phyloP scores from a whole-genome alignment of 1,140 invertebrate species.

The Achroia grisella region DNA sequence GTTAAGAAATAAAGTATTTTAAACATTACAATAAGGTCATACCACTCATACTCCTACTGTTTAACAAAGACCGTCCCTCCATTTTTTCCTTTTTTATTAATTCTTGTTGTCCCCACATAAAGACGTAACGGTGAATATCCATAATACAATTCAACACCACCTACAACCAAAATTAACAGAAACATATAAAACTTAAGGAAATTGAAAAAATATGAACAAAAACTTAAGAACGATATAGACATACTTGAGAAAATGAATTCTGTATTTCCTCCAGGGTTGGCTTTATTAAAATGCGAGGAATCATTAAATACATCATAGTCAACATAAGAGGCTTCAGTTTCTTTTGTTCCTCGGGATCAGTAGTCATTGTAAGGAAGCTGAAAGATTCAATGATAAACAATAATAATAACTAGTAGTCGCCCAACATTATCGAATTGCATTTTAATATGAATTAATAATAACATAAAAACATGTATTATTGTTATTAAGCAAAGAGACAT shows the following conservation, averaged over 20 bases:
- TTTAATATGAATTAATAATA: too few relatives aligned
- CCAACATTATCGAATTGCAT: too few relatives aligned
- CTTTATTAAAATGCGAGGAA: slow-evolving; percentile 76
- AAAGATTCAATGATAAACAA: slow-evolving; percentile 22
- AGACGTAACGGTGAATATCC: slow-evolving; percentile 77
- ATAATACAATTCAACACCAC: slow-evolving; percentile 73
- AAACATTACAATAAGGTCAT: background rate
- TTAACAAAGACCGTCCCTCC: slow-evolving; percentile 20
- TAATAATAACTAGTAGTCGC: too few relatives aligned
- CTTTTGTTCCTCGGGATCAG: slow-evolving; percentile 52
- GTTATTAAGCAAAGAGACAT: background rate
- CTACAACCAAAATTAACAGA: slow-evolving; percentile 23
- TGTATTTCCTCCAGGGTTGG: slow-evolving; percentile 84
- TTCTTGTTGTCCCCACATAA: slow-evolving; percentile 80
- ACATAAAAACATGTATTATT: too few relatives aligned
- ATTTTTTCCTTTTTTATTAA: slow-evolving; percentile 34
- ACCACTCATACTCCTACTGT: slow-evolving; percentile 34
- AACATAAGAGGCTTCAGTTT: slow-evolving; percentile 73
- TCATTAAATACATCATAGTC: slow-evolving; percentile 77
- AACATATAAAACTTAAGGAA: too few relatives aligned
- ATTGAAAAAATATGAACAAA: too few relatives aligned
- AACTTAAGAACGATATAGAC: too few relatives aligned
- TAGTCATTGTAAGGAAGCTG: slow-evolving; percentile 59
- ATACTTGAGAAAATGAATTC: slow-evolving; percentile 78
- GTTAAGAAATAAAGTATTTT: too few relatives aligned